Evolutionary conservation across 1,140 invertebrate species (phyloP).

Genomic region (Parapsyche elsis): DNA sequence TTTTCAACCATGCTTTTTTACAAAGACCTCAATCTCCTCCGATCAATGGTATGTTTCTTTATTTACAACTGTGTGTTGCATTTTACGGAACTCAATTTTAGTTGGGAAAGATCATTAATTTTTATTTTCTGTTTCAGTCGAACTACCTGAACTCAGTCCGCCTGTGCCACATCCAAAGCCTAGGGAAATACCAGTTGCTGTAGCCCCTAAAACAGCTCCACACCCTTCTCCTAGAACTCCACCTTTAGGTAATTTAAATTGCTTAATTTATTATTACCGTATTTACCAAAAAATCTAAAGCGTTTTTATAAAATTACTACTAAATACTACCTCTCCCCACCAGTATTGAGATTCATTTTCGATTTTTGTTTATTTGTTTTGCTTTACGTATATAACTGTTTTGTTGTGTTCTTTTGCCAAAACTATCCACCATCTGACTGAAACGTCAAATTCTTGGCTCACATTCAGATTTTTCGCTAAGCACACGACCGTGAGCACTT

Average conservation of each 20-base stretch:
- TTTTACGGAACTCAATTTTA: neutral
- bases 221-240: slow-evolving; percentile 40
- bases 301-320: too few relatives aligned
- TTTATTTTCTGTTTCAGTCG: slow-evolving; percentile 45
- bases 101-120: neutral
- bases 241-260: slow-evolving; percentile 33
- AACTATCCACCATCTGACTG: neutral
- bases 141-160: slow-evolving; percentile 50
- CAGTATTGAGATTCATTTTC: too few relatives aligned
- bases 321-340: too few relatives aligned
- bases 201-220: slow-evolving; percentile 39
- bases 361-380: neutral
- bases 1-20: slow-evolving; percentile 93
- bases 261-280: neutral
- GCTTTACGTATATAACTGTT: neutral
- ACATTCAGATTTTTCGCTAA: slow-evolving; percentile 16
- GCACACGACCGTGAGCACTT: neutral
- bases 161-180: slow-evolving; percentile 41
- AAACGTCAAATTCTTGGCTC: slow-evolving; percentile 19
- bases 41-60: slow-evolving; percentile 52
- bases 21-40: slow-evolving; percentile 72
- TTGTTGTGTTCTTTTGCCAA: slow-evolving; percentile 15
- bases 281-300: too few relatives aligned
- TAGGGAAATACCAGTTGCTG: slow-evolving; percentile 38
- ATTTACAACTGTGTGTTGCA: neutral